Evolutionary conservation across 2,113 vertebrate species (phyloP).

Genomic region (Zosterops pallidus): DNA sequence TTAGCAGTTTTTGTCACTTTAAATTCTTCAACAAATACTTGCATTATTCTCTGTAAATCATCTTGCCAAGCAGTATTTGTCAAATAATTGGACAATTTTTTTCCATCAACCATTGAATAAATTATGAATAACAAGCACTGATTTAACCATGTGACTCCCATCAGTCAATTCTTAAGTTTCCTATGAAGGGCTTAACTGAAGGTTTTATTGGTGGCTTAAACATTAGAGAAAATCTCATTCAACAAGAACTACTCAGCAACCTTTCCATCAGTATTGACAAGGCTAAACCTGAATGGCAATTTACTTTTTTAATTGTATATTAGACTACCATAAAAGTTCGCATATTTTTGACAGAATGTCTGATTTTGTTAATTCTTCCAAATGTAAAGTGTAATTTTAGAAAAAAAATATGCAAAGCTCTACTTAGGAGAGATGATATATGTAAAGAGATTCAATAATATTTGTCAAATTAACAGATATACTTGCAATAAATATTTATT

Average conservation of each 20-base stretch:
- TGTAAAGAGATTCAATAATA: neutral
- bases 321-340: neutral
- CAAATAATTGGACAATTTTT: slow-evolving; percentile 68
- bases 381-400: neutral
- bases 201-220: slow-evolving; percentile 35
- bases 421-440: neutral
- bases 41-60: slow-evolving; percentile 64
- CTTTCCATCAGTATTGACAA: slow-evolving; percentile 20
- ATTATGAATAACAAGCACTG: slow-evolving; percentile 69
- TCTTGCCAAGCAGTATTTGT: slow-evolving; percentile 67
- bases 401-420: neutral
- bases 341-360: neutral
- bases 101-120: slow-evolving; percentile 69
- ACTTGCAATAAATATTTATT: slow-evolving; percentile 15
- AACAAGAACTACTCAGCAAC: slow-evolving; percentile 27
- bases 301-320: neutral
- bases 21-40: slow-evolving; percentile 66
- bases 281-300: neutral
- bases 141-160: slow-evolving; percentile 61
- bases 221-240: slow-evolving; percentile 39
- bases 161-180: slow-evolving; percentile 58
- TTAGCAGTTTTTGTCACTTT: slow-evolving; percentile 64
- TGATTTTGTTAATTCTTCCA: slow-evolving; percentile 5
- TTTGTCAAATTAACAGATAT: neutral
- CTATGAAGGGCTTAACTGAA: slow-evolving; percentile 33